Evolutionary conservation across 2,888 invertebrate species (phyloP), one percentile per base, ranked within the genome.

Genomic region (Drosophila rellima): DNA sequence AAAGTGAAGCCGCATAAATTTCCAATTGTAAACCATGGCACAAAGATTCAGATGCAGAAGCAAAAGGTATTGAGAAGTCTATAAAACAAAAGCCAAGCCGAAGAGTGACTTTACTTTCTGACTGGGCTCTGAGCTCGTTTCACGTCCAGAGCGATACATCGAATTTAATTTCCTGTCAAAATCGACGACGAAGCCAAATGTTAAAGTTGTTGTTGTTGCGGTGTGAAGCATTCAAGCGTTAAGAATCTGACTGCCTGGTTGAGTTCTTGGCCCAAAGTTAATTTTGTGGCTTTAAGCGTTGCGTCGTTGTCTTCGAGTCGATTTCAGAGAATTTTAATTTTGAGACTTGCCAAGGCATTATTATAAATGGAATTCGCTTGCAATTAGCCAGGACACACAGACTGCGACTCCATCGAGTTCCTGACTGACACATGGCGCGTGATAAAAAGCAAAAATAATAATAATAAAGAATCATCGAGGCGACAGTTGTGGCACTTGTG

Each of bases 161-260:
- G 88, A 90, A 90, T 87, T 90, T 89, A 90, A 90, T 90, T 90
- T 90, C 90, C 90, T 90, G 90, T 90, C 90, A 83, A 90, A 90
- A 88, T 87, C 88, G 86, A 82, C 68, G 74, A 68, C 45, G 74
- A 51, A 52, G 50, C 45, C 37, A 48, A 29, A 33, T 33, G 13
- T 37, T 51, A 52, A 48, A 45, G 57, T 42, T 55, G 50, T 54
- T 64, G 48, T 26, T 56, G 50, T 39, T 77, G 81, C 60, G 83
- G 83, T 78, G 74, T 69, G 63, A 52, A 62, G 70, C 80, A 89
- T 70, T 82, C 69, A 65, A 89, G 80, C 86, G 89, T 89, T 71
- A 74, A 88, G 71, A 74, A 77, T 77, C 73, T 71, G 68, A 64
- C 67, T 44, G 71, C 52, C 56, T 57, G 76, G 42, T 31, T 54